Evolutionary conservation across 2,888 invertebrate species (phyloP), one percentile per base, ranked within the genome.

Genomic region (Drosophila conformis): DNA sequence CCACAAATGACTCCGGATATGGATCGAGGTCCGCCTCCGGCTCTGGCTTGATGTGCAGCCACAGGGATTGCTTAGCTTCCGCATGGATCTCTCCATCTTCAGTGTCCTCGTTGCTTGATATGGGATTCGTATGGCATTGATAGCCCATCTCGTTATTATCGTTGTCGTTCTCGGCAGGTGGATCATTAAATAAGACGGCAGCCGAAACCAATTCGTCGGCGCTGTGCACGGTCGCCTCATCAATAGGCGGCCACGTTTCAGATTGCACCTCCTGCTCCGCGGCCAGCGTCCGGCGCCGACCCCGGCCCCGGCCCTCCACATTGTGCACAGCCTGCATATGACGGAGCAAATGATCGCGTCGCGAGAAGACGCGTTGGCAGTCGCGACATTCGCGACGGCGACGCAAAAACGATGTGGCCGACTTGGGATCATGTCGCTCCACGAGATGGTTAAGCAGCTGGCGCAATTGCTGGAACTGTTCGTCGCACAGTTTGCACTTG

Each of bases 281-380:
- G 10, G 53, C 36, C 36, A 69, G 63, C 27, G 48, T 35, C 56
- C 56, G 33, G 49, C 57, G 60, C 40, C 60, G 57, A 15, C 40
- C 46, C 13, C 35, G 46, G 7, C 40, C 46, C 7, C 35, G 46
- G 7, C 51, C 15, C 4, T 65, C 54, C 29, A 49, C 7, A n/a
- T 70, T 83, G 61, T 94, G 94, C 1, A 94, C 80, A n/a, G 73
- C 92, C 4, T 91, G 85, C 89, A 94, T 89, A 80, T 94, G 94
- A 2, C 94, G 91, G 64, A 92, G 92, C 53, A 94, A 80, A 80
- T 94, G 94, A 73, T 93, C 93, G 2, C 92, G 89, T 0, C 94
- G 91, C 5, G 93, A 91, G 81, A 94, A 94, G 21, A 91, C 90
- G 72, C 94, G 94, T 15, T 91, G 89, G 77, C 94, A 94, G 6